Evolutionary conservation across 23 tunicate species (phyloP).

Genomic region (Styela plicata): DNA sequence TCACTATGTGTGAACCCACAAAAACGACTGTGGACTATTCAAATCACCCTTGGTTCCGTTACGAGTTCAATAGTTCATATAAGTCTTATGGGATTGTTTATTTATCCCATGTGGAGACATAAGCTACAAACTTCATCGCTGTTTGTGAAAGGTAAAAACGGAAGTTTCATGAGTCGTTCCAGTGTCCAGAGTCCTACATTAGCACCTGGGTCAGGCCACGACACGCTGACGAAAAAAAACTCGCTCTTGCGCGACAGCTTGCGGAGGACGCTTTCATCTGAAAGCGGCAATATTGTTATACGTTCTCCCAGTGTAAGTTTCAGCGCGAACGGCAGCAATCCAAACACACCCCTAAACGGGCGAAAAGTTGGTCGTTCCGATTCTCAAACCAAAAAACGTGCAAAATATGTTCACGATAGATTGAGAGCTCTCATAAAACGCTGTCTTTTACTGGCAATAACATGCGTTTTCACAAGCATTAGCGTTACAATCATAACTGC

Average conservation of each 20-base stretch:
- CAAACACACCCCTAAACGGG: not conserved
- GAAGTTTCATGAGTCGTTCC: conserved; percentile 15
- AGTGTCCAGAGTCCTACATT: not conserved
- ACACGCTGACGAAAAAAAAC: not conserved
- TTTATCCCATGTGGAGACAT: conserved; percentile 44
- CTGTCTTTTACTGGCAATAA: conserved; percentile 25
- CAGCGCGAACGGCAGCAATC: not conserved
- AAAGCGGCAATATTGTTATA: not conserved
- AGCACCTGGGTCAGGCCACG: not conserved
- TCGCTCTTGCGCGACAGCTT: not conserved
- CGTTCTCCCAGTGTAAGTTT: conserved; percentile 1
- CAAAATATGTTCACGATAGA: not conserved
- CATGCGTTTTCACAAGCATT: conserved; percentile 31
- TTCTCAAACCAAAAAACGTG: not conserved
- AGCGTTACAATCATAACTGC: conserved; percentile 33
- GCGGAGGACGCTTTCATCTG: not conserved
- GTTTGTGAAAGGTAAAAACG: conserved; percentile 7
- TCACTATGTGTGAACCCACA: conserved; percentile 8
- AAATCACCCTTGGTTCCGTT: conserved; percentile 26
- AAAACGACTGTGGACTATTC: conserved; percentile 20
- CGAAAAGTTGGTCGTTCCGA: not conserved
- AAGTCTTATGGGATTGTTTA: conserved; percentile 29
- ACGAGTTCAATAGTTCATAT: conserved; percentile 27
- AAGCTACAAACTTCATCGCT: conserved; percentile 17
- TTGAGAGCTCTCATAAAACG: conserved; percentile 18